Evolutionary conservation across 2,797 vertebrate species (phyloP), one percentile per base, ranked within the genome.

Genomic region (Melanotaenia boesemani): DNA sequence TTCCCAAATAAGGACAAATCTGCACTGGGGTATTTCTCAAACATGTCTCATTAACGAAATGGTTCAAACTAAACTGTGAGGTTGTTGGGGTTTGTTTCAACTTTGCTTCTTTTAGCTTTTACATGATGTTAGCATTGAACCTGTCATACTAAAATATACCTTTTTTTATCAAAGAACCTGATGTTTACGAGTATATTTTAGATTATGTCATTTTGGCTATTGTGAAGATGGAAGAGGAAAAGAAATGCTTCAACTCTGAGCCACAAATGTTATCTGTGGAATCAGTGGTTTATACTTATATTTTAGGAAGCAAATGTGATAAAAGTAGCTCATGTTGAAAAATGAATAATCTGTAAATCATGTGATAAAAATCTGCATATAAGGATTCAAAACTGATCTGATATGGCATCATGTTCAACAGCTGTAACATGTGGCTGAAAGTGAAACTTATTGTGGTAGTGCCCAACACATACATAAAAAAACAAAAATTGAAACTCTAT

Each of bases 71-170:
- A 30, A 26, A 24, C 52, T 76, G 2, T 11, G 12, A 6, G 20
- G 26, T 1, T 30, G 37, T 2, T 12, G 1, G 22, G 16, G 4
- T 48, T 57, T 18, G 28, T 24, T 0, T 32, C 41, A 50, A 0
- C 41, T 44, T 5, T 26, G 34, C 46, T 65, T 24, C 61, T 62
- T 37, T 57, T 44, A 41, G 55, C 63, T 39, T 63, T 60, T 65
- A 60, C 44, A 11, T 6, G 32, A n/a, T 16, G 18, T 63, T 68
- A 30, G 34, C 30, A 2, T 59, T 1, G 28, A 39, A 60, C 34
- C 36, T 46, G 61, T 56, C 22, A 11, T 10, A 18, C 4, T 22
- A 24, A 16, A 6, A 18, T 44, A n/a, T 48, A 20, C 44, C 3
- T 13, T 39, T 39, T 57, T n/a, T 48, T 3, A 30, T 56, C 54